Base-by-base conservation (phyloP, 2,888 invertebrate species). In the Rhingia campestris region DNA sequence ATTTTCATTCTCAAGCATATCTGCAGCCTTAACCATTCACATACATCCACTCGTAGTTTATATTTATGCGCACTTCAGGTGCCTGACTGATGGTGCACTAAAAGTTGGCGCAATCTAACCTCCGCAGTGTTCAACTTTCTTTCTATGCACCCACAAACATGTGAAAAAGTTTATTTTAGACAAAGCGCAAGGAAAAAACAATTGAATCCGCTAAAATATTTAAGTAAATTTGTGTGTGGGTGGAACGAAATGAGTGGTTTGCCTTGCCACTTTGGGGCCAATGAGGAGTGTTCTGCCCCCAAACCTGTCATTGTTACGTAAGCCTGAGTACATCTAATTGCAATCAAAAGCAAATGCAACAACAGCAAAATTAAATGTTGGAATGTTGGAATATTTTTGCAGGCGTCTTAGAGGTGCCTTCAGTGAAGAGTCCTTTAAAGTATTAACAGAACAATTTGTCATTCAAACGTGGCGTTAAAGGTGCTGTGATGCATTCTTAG, bases 21-120 rank as follows among this genome's bases (percentile, higher is more conserved):
- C 64, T 59, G 64, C 59, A 63, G 61, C 53, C 54, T 67, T 72
- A 54, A 64, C 66, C 37, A 61, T 37, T 59, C 6, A 53, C 45
- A 73, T 67, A 73, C 80, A n/a, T n/a, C n/a, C n/a, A n/a, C n/a
- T n/a, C n/a, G n/a, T n/a, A n/a, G n/a, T 80, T 69, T 58, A 41
- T 56, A 54, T 47, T 45, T 64, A 33, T 41, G 32, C 66, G 45
- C 14, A 56, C 39, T 56, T 12, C 9, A 39, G 35, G 51, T 77
- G 30, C n/a, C n/a, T n/a, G n/a, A n/a, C 33, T 49, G 33, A 45
- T 41, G 47, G 9, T 45, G 39, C 32, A 53, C 7, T 53, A 41
- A 53, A 56, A 32, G 54, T 63, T 49, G 59, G 12, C 6, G 72
- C 59, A 79, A 45, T 69, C 43, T 54, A 14, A 56, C 22, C n/a